Evolutionary conservation across 1,140 invertebrate genomes (phyloP).

Genomic region (Portunus trituberculatus): DNA sequence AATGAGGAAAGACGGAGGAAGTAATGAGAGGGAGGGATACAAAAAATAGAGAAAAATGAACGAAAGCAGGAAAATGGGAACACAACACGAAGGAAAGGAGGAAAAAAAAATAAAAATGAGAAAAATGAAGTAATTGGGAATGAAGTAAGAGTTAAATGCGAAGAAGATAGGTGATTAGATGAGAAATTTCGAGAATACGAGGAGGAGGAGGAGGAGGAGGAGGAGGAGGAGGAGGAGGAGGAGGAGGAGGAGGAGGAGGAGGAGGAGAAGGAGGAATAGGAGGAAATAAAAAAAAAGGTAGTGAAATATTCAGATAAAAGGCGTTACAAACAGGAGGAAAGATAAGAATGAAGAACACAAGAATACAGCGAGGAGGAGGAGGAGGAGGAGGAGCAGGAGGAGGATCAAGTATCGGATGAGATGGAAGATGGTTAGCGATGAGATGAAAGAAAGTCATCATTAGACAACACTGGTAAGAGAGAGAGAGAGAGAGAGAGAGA

Average conservation of each 20-base stretch:
- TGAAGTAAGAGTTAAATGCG: not conserved
- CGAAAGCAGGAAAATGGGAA: not conserved
- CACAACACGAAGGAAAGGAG: not conserved
- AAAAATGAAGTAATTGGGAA: not conserved
- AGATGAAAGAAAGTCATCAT: no score
- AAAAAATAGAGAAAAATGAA: conserved; percentile 17
- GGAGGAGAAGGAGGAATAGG: not conserved
- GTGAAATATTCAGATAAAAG: not conserved
- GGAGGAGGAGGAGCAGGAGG: no score
- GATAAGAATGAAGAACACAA: no score
- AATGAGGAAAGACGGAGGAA: not conserved
- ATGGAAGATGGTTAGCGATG: no score
- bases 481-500: conserved; percentile 52
- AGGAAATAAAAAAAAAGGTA: not conserved
- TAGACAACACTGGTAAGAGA: not conserved
- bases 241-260: not conserved
- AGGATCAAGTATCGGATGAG: no score
- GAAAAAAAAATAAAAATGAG: not conserved
- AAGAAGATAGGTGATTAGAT: not conserved
- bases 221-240: not conserved
- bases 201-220: not conserved
- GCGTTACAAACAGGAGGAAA: not conserved
- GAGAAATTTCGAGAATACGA: not conserved
- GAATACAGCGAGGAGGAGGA: no score
- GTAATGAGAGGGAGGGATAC: not conserved